Evolutionary conservation across 2,797 vertebrate genomes (phyloP), one percentile per base, ranked within the genome.

Genomic region (Falco novaeseelandiae): DNA sequence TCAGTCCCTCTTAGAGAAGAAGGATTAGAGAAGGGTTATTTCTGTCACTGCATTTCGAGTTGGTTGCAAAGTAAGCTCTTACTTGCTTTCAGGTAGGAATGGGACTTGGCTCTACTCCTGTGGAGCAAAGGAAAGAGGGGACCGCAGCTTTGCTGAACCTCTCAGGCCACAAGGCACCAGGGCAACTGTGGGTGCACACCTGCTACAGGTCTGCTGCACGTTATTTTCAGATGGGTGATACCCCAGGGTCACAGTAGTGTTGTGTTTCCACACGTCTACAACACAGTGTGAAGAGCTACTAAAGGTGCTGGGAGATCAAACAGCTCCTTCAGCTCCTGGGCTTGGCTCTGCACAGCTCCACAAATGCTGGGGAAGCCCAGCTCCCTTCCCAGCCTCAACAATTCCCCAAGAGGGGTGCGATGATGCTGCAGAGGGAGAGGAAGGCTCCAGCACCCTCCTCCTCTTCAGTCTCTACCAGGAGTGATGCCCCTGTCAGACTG

Each of bases 11-110:
- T 58, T 27, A 44, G 21, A 72, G 52, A 76, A 36, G 46, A 67
- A 82, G n/a, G 36, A 79, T 85, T 85, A 93, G 58, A 52, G 58
- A 76, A 91, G n/a, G 29, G 6, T 69, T 79, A 73, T 52, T 93
- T 76, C 90, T 69, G 8, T 42, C 34, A 32, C 54, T 72, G 65
- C 42, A 70, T 80, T 88, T 88, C 4, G 2, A 62, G 23, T 16
- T 55, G 36, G 22, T 59, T 88, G 67, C 34, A 88, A 46, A 83
- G 67, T 21, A 83, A 83, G 29, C 23, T 36, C 32, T 88, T 79
- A 29, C 15, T 65, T 77, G 23, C 59, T 63, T 92, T 83, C 51
- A 90, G 51, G 34, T 77, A 69, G 22, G 46, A 80, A 49, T 12
- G 42, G 20, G 67, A 61, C 20, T 69, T 92, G 80, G 22, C 48